phyloP scores from a whole-genome alignment of 2,113 vertebrate genomes.

The Salminus brasiliensis region DNA sequence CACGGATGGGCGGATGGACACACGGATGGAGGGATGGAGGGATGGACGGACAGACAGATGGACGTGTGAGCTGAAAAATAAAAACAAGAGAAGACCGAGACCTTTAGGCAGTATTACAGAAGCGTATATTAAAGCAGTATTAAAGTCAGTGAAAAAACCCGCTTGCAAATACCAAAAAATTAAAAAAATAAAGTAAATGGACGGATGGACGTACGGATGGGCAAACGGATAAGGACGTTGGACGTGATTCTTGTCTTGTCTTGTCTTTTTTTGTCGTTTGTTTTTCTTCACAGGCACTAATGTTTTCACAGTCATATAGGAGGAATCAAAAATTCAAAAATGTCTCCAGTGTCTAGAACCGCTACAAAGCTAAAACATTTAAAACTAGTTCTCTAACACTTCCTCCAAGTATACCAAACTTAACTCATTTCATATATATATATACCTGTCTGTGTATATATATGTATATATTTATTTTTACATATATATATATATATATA shows the following conservation, averaged over 20 bases:
- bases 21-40: slow-evolving; percentile 10
- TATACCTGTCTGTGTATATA: slow-evolving; percentile 54
- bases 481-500: slow-evolving; percentile 53
- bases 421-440: slow-evolving; percentile 56
- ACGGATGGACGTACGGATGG: not conserved
- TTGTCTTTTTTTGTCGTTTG: slow-evolving; percentile 78
- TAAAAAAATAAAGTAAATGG: not conserved
- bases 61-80: not conserved
- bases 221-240: slow-evolving; percentile 68
- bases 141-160: slow-evolving; percentile 8
- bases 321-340: slow-evolving; percentile 83
- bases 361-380: slow-evolving; percentile 86
- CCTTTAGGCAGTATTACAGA: slow-evolving; percentile 23
- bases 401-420: slow-evolving; percentile 83
- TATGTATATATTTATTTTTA: slow-evolving; percentile 58
- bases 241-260: slow-evolving; percentile 78
- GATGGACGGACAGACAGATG: not conserved
- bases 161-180: slow-evolving; percentile 18
- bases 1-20: slow-evolving; percentile 4
- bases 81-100: not conserved
- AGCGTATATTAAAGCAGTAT: slow-evolving; percentile 26
- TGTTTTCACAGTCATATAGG: slow-evolving; percentile 87
- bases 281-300: slow-evolving; percentile 87
- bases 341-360: slow-evolving; percentile 79
- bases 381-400: slow-evolving; percentile 84